Conservation (phyloP, 2,113 vertebrate species). For the Morone chrysops region DNA sequence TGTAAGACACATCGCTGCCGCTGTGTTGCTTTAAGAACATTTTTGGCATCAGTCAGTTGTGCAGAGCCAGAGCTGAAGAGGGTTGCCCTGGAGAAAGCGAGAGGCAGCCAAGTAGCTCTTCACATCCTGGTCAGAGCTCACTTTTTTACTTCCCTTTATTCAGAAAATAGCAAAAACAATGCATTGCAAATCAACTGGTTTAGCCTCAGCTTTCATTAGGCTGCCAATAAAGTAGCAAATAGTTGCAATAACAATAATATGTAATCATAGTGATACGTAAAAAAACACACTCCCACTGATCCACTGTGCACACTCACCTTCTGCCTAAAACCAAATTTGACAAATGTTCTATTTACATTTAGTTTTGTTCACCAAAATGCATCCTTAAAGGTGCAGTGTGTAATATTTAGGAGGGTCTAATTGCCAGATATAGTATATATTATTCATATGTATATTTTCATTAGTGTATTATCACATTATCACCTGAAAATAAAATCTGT, state of each 20-base stretch:
- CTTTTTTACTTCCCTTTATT: slow-evolving; percentile 33
- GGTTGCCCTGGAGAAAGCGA: slow-evolving; percentile 61
- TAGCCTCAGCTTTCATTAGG: background rate
- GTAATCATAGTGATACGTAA: too few species aligned
- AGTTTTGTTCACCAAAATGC: background rate
- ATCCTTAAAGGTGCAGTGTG: too few species aligned
- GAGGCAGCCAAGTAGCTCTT: slow-evolving; percentile 55
- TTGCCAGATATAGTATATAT: too few species aligned
- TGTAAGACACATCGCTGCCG: background rate
- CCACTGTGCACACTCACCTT: too few species aligned
- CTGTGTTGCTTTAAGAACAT: slow-evolving; percentile 16
- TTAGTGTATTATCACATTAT: too few species aligned
- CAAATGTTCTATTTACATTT: too few species aligned
- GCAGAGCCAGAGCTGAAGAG: slow-evolving; percentile 31
- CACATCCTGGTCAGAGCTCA: slow-evolving; percentile 29
- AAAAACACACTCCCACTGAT: too few species aligned
- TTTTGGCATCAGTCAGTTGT: slow-evolving; percentile 22
- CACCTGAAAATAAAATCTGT: too few species aligned
- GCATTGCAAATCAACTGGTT: background rate
- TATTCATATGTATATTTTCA: too few species aligned
- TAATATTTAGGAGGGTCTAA: too few species aligned
- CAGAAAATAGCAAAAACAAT: background rate
- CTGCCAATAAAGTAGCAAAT: background rate
- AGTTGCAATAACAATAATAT: background rate
- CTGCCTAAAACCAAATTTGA: too few species aligned